Conservation (phyloP, 2,797 vertebrate genomes). For the Antennarius maculatus region DNA sequence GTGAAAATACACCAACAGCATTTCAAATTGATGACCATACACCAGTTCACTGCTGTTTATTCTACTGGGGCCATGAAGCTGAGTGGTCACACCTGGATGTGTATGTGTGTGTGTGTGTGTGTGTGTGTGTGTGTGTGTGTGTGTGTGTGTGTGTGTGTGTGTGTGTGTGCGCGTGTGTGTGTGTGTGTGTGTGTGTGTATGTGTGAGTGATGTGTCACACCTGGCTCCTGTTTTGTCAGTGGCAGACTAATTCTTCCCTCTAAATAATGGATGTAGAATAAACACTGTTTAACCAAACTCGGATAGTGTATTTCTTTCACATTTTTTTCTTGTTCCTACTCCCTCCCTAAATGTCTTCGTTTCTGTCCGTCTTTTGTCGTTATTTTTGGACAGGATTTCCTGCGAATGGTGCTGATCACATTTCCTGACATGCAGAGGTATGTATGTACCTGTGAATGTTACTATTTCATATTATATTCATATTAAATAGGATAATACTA, state of each 20-base stretch:
- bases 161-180: constrained; percentile 1
- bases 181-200: constrained; percentile 31
- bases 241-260: constrained; percentile 50
- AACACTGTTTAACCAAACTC: constrained; percentile 66
- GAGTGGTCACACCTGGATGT: constrained; percentile 70
- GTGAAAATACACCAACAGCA: constrained; percentile 28
- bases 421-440: constrained; percentile 88
- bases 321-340: constrained; percentile 44
- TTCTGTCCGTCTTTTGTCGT: constrained; percentile 30
- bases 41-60: constrained; percentile 58
- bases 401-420: constrained; percentile 88
- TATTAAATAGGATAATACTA: constrained; percentile 1
- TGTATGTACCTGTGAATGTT: constrained; percentile 63
- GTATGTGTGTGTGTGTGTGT: constrained; percentile 12
- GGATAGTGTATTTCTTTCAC: constrained; percentile 56
- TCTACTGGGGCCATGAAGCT: constrained; percentile 48
- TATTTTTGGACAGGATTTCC: constrained; percentile 88
- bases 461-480: too few relatives aligned
- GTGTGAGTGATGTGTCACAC: constrained; percentile 61
- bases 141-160: constrained; percentile 32
- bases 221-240: constrained; percentile 67
- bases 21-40: constrained; percentile 46
- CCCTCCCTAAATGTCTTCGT: constrained; percentile 39
- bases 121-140: constrained; percentile 11
- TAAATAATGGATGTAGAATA: constrained; percentile 70